Evolutionary conservation across 2,888 invertebrate species (phyloP).

Genomic region (Scaptomyza polygonia): DNA sequence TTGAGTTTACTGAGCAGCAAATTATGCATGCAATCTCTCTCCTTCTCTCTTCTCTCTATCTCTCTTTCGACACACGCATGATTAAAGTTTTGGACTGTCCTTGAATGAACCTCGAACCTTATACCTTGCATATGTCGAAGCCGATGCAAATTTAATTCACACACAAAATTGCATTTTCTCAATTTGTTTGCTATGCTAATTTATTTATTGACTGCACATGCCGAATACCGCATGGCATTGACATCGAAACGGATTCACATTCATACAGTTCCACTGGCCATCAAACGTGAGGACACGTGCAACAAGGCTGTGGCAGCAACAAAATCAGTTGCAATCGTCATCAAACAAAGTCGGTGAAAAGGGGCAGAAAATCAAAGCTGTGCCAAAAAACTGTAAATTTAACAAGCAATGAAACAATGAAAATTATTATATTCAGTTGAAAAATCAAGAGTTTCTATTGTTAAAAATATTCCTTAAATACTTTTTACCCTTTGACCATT

Average conservation of each 20-base stretch:
- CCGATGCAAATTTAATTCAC: slow-evolving; percentile 41
- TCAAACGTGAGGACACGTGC: slow-evolving; percentile 27
- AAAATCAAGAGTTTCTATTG: too few relatives aligned
- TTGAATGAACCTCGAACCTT: slow-evolving; percentile 37
- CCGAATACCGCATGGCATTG: slow-evolving; percentile 24
- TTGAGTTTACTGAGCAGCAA: slow-evolving; percentile 63
- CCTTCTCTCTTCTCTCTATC: not conserved
- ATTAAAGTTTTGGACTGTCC: slow-evolving; percentile 38
- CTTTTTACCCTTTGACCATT: too few relatives aligned
- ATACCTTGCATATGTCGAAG: slow-evolving; percentile 9
- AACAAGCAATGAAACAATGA: too few relatives aligned
- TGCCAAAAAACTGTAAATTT: not conserved
- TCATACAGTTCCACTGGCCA: slow-evolving; percentile 4
- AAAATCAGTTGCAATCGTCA: slow-evolving; percentile 30
- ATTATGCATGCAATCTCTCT: slow-evolving; percentile 64
- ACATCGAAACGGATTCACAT: slow-evolving; percentile 10
- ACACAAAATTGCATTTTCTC: slow-evolving; percentile 76
- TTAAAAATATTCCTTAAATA: too few relatives aligned
- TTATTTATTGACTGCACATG: slow-evolving; percentile 74
- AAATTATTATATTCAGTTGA: too few relatives aligned
- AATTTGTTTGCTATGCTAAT: slow-evolving; percentile 80
- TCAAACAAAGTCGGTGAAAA: not conserved
- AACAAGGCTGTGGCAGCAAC: slow-evolving; percentile 29
- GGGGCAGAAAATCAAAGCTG: not conserved
- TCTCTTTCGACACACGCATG: slow-evolving; percentile 16